Evolutionary conservation across 2,888 invertebrate genomes (phyloP).

Genomic region (Pristionchus exspectatus): DNA sequence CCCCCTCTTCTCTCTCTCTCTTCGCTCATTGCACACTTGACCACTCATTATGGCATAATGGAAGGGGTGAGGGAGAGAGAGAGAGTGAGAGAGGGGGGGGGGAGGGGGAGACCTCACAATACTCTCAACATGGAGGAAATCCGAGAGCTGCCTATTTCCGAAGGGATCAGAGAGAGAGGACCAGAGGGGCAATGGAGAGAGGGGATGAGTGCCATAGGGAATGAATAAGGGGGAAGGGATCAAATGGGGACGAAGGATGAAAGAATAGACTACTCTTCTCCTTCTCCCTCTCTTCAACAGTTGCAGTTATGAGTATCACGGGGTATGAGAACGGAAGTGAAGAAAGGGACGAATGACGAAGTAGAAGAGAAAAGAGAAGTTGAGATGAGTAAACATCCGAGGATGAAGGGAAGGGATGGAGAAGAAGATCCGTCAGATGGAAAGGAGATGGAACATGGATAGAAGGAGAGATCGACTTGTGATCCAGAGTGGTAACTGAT

Average conservation of each 20-base stretch:
- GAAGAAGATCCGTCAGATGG: conserved; percentile 29
- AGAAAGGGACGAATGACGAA: conserved; percentile 4
- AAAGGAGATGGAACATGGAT: not conserved
- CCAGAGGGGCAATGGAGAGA: not conserved
- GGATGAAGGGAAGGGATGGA: not conserved
- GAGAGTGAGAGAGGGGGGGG: conserved; percentile 9
- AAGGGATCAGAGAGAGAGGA: conserved; percentile 28
- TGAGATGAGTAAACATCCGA: conserved; percentile 1
- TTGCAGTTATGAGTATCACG: conserved; percentile 24
- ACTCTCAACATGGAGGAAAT: not conserved
- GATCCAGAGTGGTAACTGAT: not conserved
- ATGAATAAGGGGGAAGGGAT: not conserved
- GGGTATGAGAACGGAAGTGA: conserved; percentile 40
- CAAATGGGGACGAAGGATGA: not conserved
- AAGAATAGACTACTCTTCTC: not conserved
- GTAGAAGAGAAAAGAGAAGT: not conserved
- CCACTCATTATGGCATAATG: conserved; percentile 40
- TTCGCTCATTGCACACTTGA: conserved; percentile 30
- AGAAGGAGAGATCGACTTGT: not conserved
- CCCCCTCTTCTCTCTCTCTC: conserved; percentile 5
- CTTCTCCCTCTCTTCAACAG: not conserved
- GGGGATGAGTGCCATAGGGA: not conserved
- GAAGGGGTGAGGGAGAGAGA: not conserved
- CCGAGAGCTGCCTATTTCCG: conserved; percentile 17
- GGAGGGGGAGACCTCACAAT: not conserved